Percentiles rank a stretch among this genome's conserved stretches.
Evolutionary conservation across 1,140 invertebrate genomes (phyloP).

Genomic region (Neodiprion pinetum): DNA sequence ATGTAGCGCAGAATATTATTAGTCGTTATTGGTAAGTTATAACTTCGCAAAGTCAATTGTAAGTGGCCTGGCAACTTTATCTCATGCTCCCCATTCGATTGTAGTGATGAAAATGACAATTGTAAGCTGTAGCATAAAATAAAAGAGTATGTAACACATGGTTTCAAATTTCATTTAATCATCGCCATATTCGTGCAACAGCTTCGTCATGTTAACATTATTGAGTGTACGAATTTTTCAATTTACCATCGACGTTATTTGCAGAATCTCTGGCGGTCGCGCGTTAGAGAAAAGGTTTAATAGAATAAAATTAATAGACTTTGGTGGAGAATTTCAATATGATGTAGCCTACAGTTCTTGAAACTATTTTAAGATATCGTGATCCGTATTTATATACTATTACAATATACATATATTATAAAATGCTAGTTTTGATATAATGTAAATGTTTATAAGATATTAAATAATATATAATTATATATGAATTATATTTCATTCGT

Average conservation of each 20-base stretch:
- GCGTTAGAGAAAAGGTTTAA: no score
- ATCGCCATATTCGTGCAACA: neutral
- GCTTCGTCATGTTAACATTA: no score
- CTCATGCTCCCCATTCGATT: neutral
- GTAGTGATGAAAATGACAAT: neutral
- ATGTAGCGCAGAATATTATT: no score
- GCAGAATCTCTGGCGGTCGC: no score
- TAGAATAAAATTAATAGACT: neutral
- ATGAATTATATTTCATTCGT: neutral
- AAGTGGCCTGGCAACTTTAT: neutral
- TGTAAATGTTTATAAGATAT: constrained; percentile 12
- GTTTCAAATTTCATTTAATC: neutral
- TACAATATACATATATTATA: neutral
- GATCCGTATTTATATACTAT: neutral
- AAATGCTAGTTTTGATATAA: constrained; percentile 12
- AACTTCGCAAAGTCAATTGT: neutral
- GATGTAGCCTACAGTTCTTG: constrained; percentile 3
- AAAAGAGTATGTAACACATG: neutral
- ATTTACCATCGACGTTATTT: no score
- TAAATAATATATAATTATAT: constrained; percentile 8
- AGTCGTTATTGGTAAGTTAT: neutral
- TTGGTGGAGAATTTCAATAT: constrained; percentile 3
- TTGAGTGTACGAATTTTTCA: no score
- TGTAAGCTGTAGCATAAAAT: constrained; percentile 1
- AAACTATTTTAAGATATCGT: neutral